Evolutionary conservation across 2,888 invertebrate genomes (phyloP), one percentile per base, ranked within the genome.

Genomic region (Schizotus pectinicornis): DNA sequence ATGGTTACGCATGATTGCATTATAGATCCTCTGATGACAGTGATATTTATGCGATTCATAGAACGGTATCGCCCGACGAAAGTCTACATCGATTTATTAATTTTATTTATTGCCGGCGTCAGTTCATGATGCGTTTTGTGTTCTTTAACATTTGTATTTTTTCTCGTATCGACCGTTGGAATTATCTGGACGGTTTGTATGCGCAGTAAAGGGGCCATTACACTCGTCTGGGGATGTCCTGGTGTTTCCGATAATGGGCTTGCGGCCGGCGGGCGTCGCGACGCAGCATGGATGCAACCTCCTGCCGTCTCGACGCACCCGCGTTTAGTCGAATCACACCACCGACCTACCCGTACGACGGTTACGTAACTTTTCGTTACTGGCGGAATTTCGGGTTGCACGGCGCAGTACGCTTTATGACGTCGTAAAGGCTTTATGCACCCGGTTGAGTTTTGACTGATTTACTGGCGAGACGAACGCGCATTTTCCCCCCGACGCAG

Each of bases 361-460:
- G 22, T 47, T 41, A 39, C 33, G 54, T 54, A 54, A 46, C 46
- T 37, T 14, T 48, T 36, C 48, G 42, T 55, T 41, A 33, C 41
- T 32, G 11, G 52, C 54, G 48, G 63, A 65, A 61, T 63, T 64
- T 55, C 46, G 65, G 63, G 60, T 61, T 60, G 63, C 61, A 61
- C 65, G 58, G 63, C 54, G 58, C 49, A 33, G 50, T 43, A 47
- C 56, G 45, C 53, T 61, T 65, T 61, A 65, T 59, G 63, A 61
- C 52, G 43, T 46, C 61, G 57, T 65, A 65, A 63, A 61, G 63
- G 57, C 54, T 56, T 64, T 59, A 59, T 63, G 59, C 59, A 51
- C 54, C 41, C 63, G 56, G 43, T 48, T 52, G 53, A 48, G 50
- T 61, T 41, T 51, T 56, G 46, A 55, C 62, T 56, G 49, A 56